Percentiles rank a stretch among this genome's conserved stretches.
phyloP scores from a whole-genome alignment of 1,140 invertebrate genomes.

The Lucilia sericata region DNA sequence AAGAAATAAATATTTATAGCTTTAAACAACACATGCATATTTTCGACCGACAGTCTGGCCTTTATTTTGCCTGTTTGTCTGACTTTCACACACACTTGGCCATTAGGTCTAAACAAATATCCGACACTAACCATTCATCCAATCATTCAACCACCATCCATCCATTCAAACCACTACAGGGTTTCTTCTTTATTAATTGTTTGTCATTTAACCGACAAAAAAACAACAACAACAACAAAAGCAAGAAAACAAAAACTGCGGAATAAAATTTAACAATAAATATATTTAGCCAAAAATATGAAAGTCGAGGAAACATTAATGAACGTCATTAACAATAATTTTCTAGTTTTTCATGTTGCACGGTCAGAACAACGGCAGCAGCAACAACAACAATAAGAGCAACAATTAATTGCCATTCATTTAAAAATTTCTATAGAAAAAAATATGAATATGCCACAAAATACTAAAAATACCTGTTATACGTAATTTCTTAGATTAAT shows the following conservation, averaged over 20 bases:
- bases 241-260: background rate
- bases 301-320: conserved; percentile 29
- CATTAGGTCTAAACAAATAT: background rate
- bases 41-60: background rate
- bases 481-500: background rate
- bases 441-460: background rate
- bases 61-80: background rate
- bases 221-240: background rate
- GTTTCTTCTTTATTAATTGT: background rate
- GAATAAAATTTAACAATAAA: background rate
- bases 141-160: background rate
- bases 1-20: background rate
- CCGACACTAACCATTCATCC: background rate
- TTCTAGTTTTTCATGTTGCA: background rate
- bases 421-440: background rate
- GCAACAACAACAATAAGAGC: background rate
- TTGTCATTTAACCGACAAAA: conserved; percentile 9
- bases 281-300: background rate
- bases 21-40: conserved; percentile 6
- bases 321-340: conserved; percentile 20
- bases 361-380: background rate
- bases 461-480: background rate
- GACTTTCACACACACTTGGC: background rate
- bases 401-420: background rate
- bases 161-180: background rate